These are phyloP conservation scores for Agrypnia vestita DNA, from an alignment of 1,140 invertebrate species.

Conservation along the genomic window DNA sequence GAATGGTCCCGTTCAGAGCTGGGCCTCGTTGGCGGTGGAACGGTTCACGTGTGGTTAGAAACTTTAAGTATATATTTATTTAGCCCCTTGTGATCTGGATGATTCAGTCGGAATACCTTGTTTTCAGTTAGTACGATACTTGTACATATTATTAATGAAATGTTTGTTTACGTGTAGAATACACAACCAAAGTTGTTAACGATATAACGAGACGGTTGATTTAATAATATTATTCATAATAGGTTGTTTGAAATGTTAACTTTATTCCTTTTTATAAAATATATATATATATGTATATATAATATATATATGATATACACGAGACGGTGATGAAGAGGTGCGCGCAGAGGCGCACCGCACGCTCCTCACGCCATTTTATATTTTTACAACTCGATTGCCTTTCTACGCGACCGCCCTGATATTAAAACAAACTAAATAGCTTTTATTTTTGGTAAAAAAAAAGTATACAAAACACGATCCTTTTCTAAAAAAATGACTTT, in stretches of 20 bases:
- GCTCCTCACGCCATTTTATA: slow-evolving; percentile 58
- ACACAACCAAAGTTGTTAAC: slow-evolving; percentile 62
- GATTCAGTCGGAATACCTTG: slow-evolving; percentile 52
- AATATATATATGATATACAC: slow-evolving; percentile 21
- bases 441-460: slow-evolving; percentile 61
- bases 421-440: slow-evolving; percentile 60
- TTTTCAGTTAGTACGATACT: slow-evolving; percentile 57
- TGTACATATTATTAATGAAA: slow-evolving; percentile 59
- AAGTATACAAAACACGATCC: slow-evolving; percentile 49
- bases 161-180: slow-evolving; percentile 61
- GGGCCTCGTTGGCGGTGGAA: neutral
- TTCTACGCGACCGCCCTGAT: slow-evolving; percentile 61
- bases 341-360: slow-evolving; percentile 34
- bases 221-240: slow-evolving; percentile 61
- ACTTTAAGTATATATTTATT: slow-evolving; percentile 53
- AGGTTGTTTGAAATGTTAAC: slow-evolving; percentile 62
- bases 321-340: slow-evolving; percentile 61
- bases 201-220: slow-evolving; percentile 60
- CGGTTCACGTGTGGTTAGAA: slow-evolving; percentile 4
- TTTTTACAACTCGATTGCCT: slow-evolving; percentile 62
- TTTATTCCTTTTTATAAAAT: slow-evolving; percentile 61
- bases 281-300: slow-evolving; percentile 61
- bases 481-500: slow-evolving; percentile 7
- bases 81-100: slow-evolving; percentile 59
- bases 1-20: neutral